Conservation (phyloP, 1,140 invertebrate species). For the Euwallacea fornicatus region DNA sequence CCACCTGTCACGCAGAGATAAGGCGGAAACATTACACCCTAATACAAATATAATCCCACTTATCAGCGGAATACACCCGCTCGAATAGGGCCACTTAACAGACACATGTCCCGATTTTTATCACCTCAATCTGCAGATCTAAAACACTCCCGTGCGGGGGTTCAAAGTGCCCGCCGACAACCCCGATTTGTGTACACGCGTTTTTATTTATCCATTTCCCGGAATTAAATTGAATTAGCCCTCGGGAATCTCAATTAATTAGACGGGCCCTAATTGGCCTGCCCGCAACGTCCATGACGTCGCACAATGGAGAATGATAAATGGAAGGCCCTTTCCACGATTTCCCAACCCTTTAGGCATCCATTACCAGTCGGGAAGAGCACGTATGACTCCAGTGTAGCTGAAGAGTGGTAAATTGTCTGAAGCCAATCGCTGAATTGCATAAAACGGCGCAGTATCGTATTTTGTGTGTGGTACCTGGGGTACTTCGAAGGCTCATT, state of each 20-base stretch:
- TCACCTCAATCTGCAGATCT: slow-evolving; percentile 20
- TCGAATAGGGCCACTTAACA: slow-evolving; percentile 25
- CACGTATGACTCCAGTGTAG: background rate
- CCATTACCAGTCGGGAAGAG: slow-evolving; percentile 24
- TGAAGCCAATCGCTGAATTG: background rate
- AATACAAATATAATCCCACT: slow-evolving; percentile 14
- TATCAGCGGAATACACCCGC: slow-evolving; percentile 19
- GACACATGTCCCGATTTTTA: slow-evolving; percentile 32
- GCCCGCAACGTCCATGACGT: slow-evolving; percentile 29
- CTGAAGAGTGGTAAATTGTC: too few relatives aligned
- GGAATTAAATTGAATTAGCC: slow-evolving; percentile 8
- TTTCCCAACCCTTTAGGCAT: slow-evolving; percentile 27
- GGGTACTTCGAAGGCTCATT: slow-evolving; percentile 27
- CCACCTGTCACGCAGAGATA: slow-evolving; percentile 12
- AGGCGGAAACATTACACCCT: slow-evolving; percentile 13
- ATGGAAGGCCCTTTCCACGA: background rate
- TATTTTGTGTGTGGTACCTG: slow-evolving; percentile 14
- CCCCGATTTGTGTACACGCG: slow-evolving; percentile 1
- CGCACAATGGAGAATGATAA: background rate
- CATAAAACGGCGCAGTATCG: slow-evolving; percentile 5
- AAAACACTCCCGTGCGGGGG: slow-evolving; percentile 9
- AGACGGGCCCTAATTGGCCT: slow-evolving; percentile 27
- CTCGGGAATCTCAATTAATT: slow-evolving; percentile 21
- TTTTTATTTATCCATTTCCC: background rate
- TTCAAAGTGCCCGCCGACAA: background rate